Conservation (phyloP, 2,113 vertebrate species). For the Cygnus buccinator region DNA sequence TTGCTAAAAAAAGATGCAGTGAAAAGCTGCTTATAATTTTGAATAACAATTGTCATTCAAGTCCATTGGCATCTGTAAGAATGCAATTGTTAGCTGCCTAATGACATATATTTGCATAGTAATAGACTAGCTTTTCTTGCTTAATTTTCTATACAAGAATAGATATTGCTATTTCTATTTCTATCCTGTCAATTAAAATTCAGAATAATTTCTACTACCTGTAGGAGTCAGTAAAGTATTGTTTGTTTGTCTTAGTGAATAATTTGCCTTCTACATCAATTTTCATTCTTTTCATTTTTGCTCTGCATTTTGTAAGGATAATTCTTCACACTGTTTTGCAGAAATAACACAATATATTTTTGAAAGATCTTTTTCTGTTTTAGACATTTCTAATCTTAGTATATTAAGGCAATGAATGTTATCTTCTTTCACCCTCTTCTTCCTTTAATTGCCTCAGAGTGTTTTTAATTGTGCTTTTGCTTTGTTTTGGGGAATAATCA, state of each 20-base stretch:
- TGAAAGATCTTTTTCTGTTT: neutral
- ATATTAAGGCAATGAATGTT: neutral
- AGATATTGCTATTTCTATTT: constrained; percentile 63
- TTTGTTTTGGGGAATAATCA: neutral
- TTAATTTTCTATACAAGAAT: constrained; percentile 62
- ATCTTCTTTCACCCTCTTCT: neutral
- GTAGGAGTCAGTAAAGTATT: constrained; percentile 36
- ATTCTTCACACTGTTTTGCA: neutral
- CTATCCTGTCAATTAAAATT: constrained; percentile 49
- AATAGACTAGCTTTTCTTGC: constrained; percentile 64
- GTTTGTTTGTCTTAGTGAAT: constrained; percentile 41
- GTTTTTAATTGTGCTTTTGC: neutral
- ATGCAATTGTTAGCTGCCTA: constrained; percentile 71
- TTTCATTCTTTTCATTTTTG: neutral
- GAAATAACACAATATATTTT: neutral
- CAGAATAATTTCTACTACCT: constrained; percentile 46
- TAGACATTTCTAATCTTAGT: neutral
- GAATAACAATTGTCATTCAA: constrained; percentile 64
- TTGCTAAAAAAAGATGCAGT: constrained; percentile 53
- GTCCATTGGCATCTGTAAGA: constrained; percentile 64
- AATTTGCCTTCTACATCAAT: neutral
- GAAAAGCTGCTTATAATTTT: constrained; percentile 47
- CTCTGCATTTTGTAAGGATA: neutral
- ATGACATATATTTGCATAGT: constrained; percentile 77
- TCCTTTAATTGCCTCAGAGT: neutral